These are phyloP conservation scores for Patiria pectinifera DNA, from an alignment of 53 echinoderm and acorn worm species.

Conservation along the genomic window DNA sequence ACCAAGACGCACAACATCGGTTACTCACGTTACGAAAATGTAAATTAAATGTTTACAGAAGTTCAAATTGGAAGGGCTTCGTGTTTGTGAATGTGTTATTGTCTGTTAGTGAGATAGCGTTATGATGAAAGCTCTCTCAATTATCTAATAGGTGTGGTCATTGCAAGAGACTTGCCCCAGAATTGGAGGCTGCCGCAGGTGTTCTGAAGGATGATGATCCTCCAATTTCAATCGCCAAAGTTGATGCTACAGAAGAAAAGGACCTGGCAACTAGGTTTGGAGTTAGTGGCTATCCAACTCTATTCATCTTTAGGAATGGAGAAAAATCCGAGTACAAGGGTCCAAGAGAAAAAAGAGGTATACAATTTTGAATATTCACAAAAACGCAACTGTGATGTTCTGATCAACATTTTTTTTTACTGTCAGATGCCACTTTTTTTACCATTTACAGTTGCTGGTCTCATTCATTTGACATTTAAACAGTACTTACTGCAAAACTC, in stretches of 20 bases:
- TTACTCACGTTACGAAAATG: too few species aligned
- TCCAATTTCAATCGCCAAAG: constrained; percentile 81
- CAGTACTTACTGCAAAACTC: too few species aligned
- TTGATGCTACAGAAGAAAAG: constrained; percentile 84
- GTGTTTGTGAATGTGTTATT: not conserved
- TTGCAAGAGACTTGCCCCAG: constrained; percentile 93
- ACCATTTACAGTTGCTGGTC: too few species aligned
- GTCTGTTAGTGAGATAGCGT: not conserved
- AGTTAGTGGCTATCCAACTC: constrained; percentile 89
- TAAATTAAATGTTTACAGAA: too few species aligned
- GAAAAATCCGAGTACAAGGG: constrained; percentile 91
- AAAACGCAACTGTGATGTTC: too few species aligned
- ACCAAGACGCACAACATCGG: too few species aligned
- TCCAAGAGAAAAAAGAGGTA: constrained; percentile 86
- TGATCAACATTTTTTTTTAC: too few species aligned
- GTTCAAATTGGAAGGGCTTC: not conserved
- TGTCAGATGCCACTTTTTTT: too few species aligned
- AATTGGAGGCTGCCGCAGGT: constrained; percentile 81
- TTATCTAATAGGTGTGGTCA: constrained; percentile 86
- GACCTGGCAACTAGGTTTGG: constrained; percentile 76
- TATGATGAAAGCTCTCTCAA: not conserved
- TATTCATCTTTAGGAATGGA: constrained; percentile 92
- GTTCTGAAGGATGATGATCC: constrained; percentile 68
- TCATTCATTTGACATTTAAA: too few species aligned
- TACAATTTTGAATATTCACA: not conserved